Evolutionary conservation across 1,140 invertebrate genomes (phyloP), one percentile per base, ranked within the genome.

Genomic region (Tetraneura akinire): DNA sequence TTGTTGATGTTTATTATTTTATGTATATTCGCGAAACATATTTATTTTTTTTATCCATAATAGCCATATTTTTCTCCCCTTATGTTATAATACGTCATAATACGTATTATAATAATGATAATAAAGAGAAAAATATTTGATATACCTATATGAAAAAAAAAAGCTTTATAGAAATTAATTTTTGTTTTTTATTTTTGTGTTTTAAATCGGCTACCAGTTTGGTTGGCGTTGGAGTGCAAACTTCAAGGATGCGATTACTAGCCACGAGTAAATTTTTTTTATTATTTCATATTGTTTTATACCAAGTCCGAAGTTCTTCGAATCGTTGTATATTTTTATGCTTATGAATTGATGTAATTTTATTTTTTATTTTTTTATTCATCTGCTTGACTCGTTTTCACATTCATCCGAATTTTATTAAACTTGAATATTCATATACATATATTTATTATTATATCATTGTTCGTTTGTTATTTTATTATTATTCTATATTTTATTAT

Each of bases 141-240:
- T 37, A n/a, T n/a, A n/a, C n/a, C n/a, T n/a, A n/a, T n/a, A 57
- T 29, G 16, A 71, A 37, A 45, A 60, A 37, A 57, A 76, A 78
- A 57, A 78, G 73, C 73, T 78, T 78, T 45, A 78, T 78, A 74
- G 73, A 78, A 60, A 78, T 74, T 60, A 76, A 62, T 76, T 68
- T 71, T 68, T 53, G 64, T 80, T 80, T 66, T 66, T 47, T 62
- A 64, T 68, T 80, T 80, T 81, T 70, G 42, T 82, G 66, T 78
- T 82, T 80, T 71, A 71, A 49, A 51, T 70, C 42, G 60, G 76
- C 82, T 78, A 76, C 70, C 82, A 84, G 92, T 94, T 93, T 90
- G 92, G 92, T 90, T 96, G 94, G 94, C 93, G 93, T 90, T 92
- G 93, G 91, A 95, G 93, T 91, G 90, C 92, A 89, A 92, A 95